These are phyloP conservation scores for Eugnorisma glareosa DNA, from an alignment of 2,888 invertebrate species.

Conservation along the genomic window DNA sequence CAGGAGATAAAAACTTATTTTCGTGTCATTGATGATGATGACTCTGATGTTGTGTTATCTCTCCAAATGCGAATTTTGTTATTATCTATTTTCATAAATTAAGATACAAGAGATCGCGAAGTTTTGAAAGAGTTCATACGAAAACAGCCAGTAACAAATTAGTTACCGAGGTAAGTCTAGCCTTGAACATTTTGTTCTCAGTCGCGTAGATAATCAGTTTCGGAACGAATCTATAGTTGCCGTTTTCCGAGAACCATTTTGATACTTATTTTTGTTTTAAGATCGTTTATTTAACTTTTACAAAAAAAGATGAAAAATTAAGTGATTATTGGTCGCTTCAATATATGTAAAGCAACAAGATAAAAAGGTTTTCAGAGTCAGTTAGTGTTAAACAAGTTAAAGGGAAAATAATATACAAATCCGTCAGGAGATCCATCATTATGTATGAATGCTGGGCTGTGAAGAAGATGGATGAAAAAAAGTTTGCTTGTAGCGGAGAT, in stretches of 20 bases:
- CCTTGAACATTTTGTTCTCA: background rate
- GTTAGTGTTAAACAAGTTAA: background rate
- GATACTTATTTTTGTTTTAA: constrained; percentile 67
- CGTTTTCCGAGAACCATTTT: constrained; percentile 58
- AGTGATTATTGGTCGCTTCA: background rate
- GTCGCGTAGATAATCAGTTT: constrained; percentile 24
- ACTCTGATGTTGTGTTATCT: background rate
- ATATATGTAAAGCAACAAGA: background rate
- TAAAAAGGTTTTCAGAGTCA: background rate
- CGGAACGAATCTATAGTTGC: constrained; percentile 43
- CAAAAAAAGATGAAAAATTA: background rate
- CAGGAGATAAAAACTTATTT: constrained; percentile 16
- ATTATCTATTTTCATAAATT: background rate
- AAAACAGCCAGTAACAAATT: background rate
- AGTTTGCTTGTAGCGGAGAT: too few species aligned
- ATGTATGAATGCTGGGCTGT: too few species aligned
- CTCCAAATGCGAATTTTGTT: background rate
- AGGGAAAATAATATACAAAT: background rate
- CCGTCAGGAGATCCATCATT: background rate
- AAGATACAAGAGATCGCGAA: background rate
- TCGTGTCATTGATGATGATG: background rate
- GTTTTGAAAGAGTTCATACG: background rate
- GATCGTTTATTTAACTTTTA: background rate
- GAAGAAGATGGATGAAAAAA: too few species aligned
- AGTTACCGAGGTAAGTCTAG: background rate